Base-by-base conservation (phyloP, 1,140 invertebrate species). In the Parapsyche elsis region DNA sequence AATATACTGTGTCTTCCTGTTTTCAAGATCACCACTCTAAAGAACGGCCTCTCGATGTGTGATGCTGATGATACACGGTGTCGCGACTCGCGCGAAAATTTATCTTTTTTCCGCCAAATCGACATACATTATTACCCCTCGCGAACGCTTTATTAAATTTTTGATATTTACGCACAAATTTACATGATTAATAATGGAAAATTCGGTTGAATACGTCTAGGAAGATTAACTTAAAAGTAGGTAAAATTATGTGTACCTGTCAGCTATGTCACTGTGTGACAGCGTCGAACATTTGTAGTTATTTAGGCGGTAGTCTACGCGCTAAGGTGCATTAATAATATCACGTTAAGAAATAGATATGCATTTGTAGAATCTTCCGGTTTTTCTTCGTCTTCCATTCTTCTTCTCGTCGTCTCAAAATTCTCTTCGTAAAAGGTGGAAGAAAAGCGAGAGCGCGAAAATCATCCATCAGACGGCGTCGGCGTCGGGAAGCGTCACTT, bases 391-490 rank as follows among this genome's bases (percentile, higher is more conserved):
- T n/a, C 67, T 9, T 30, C 16, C 21, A 26, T 71, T 71, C 26
- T 45, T 67, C 24, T 67, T 67, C 5, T 67, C 21, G n/a, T 71
- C 26, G 26, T 71, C 26, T 71, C 23, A 10, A 71, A 61, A 61
- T 21, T 21, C 30, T 38, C 30, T 1, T 38, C 30, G 30, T 38
- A 38, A 19, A 19, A 45, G 24, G 67, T 45, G 67, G 67, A 71
- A 71, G n/a, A 23, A 24, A 21, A 67, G 21, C 61, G 61, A 67
- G 30, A 1, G 19, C 71, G 71, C 30, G 71, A 46, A 45, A 53
- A 73, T 73, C 71, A 73, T 73, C 71, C 71, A 73, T 73, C 71
- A 73, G 64, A 61, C 64, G 64, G 49, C 64, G 71, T 46, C 71
- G 46, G 46, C 46, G 71, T 73, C 44, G 19, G 46, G 46, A 73